Evolutionary conservation across 2,797 vertebrate species (phyloP).

Genomic region (Sebastes miniatus): DNA sequence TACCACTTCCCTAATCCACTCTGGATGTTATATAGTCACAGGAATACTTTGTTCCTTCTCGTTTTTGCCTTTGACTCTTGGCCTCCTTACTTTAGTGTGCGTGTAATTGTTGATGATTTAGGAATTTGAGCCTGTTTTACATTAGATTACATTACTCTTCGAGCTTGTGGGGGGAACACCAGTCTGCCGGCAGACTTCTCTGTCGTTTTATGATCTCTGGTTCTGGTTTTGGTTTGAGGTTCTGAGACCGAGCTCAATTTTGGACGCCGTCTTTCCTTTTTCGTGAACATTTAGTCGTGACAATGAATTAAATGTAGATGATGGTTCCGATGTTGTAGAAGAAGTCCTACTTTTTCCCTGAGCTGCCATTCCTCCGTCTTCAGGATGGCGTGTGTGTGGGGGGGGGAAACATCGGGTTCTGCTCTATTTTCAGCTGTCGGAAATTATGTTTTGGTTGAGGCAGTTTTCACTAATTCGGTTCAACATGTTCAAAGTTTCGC

Average conservation of each 20-base stretch:
- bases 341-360: background rate
- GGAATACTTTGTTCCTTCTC: background rate
- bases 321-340: background rate
- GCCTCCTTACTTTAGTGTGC: background rate
- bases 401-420: conserved; percentile 3
- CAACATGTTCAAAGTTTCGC: background rate
- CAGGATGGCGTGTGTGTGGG: background rate
- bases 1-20: background rate
- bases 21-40: background rate
- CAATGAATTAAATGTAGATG: background rate
- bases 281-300: background rate
- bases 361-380: background rate
- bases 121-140: conserved; percentile 4
- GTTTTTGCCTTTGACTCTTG: background rate
- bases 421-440: conserved; percentile 13
- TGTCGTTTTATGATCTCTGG: background rate
- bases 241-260: background rate
- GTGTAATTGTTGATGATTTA: background rate
- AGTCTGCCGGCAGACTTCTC: background rate
- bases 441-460: background rate
- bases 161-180: background rate
- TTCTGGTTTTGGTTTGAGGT: background rate
- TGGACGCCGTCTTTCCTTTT: background rate
- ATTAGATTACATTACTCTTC: background rate
- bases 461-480: conserved; percentile 10